phyloP scores from a whole-genome alignment of 1,140 invertebrate genomes.

The Anoplophora glabripennis region DNA sequence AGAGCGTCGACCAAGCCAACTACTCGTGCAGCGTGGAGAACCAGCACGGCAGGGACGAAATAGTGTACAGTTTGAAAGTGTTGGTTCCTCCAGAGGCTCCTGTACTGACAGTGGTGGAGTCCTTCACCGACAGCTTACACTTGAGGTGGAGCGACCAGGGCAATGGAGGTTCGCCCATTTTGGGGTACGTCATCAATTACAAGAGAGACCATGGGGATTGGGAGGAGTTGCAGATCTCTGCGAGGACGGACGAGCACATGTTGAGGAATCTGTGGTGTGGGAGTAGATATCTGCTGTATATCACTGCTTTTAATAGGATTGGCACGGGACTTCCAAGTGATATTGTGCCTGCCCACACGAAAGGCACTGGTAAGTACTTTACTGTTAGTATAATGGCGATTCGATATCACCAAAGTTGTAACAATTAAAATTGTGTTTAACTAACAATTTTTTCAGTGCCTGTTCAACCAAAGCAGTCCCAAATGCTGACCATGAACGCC shows the following conservation, averaged over 20 bases:
- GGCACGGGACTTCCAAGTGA: slow-evolving; percentile 84
- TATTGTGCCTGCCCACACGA: slow-evolving; percentile 78
- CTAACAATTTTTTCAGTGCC: slow-evolving; percentile 62
- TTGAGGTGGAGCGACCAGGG: slow-evolving; percentile 62
- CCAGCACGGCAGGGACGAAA: slow-evolving; percentile 78
- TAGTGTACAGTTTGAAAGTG: slow-evolving; percentile 69
- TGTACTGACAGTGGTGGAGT: slow-evolving; percentile 64
- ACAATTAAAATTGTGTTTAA: too few species aligned
- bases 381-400: too few species aligned
- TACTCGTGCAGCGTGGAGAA: slow-evolving; percentile 87
- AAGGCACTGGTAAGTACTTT: slow-evolving; percentile 63
- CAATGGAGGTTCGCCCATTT: slow-evolving; percentile 68
- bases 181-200: slow-evolving; percentile 83
- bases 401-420: too few species aligned
- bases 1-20: slow-evolving; percentile 81
- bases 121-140: slow-evolving; percentile 67
- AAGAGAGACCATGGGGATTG: slow-evolving; percentile 85
- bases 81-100: slow-evolving; percentile 68
- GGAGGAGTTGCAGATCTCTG: slow-evolving; percentile 80
- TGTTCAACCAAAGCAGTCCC: slow-evolving; percentile 75
- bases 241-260: slow-evolving; percentile 73
- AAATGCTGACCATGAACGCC: slow-evolving; percentile 82
- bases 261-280: slow-evolving; percentile 82
- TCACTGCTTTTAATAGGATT: slow-evolving; percentile 85
- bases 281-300: slow-evolving; percentile 81